These are phyloP conservation scores for Dufourea novaeangliae DNA, from an alignment of 1,140 invertebrate genomes.

Conservation along the genomic window DNA sequence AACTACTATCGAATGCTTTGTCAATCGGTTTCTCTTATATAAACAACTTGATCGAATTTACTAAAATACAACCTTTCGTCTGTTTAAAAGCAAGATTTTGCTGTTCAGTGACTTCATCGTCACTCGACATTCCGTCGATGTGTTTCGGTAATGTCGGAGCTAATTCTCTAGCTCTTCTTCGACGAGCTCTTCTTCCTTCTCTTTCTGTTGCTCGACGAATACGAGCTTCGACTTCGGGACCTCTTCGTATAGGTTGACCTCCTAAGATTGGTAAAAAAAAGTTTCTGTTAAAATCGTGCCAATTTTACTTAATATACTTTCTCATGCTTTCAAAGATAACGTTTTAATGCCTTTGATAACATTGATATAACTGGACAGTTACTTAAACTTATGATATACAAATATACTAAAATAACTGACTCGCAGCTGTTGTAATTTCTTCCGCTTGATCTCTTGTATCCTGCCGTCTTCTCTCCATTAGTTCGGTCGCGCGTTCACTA, in stretches of 20 bases:
- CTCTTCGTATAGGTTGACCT: conserved; percentile 80
- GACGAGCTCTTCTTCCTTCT: conserved; percentile 91
- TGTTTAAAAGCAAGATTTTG: conserved; percentile 87
- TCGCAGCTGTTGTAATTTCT: conserved; percentile 88
- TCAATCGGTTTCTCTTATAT: not conserved
- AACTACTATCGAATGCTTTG: not conserved
- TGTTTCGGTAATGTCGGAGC: conserved; percentile 84
- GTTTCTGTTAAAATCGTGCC: not conserved
- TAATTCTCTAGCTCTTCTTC: conserved; percentile 87
- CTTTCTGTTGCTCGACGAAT: conserved; percentile 92
- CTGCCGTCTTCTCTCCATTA: conserved; percentile 91
- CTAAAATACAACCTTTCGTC: conserved; percentile 73
- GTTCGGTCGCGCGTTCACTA: conserved; percentile 86
- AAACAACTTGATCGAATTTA: not conserved
- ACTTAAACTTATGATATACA: conserved; percentile 1
- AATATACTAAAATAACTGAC: conserved; percentile 79
- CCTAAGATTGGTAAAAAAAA: conserved; percentile 60
- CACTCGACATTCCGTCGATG: conserved; percentile 97
- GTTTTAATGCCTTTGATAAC: too few species aligned
- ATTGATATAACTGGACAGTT: not conserved
- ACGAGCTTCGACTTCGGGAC: conserved; percentile 87
- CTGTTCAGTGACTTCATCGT: conserved; percentile 95
- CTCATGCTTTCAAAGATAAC: too few species aligned
- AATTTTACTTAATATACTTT: not conserved
- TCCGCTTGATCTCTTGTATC: conserved; percentile 96